phyloP scores from a whole-genome alignment of 2,888 invertebrate genomes.

The Meta bourneti region DNA sequence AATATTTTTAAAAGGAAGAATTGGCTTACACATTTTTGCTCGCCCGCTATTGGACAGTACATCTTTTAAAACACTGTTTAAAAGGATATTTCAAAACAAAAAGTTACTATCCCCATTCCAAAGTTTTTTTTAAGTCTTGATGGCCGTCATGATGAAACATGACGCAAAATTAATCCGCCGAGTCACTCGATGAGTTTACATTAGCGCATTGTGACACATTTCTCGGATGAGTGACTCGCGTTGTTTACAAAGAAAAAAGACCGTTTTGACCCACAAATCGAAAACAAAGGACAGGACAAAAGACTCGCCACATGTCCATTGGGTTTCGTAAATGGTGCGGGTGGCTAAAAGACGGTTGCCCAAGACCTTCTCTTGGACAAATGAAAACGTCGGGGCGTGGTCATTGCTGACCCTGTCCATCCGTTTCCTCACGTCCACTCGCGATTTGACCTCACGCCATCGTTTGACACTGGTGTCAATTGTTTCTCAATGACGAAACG shows the following conservation, averaged over 20 bases:
- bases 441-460: slow-evolving; percentile 42
- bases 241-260: slow-evolving; percentile 60
- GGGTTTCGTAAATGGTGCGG: slow-evolving; percentile 49
- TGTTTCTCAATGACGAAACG: slow-evolving; percentile 1
- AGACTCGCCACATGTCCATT: slow-evolving; percentile 24
- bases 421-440: slow-evolving; percentile 14
- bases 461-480: slow-evolving; percentile 38
- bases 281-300: slow-evolving; percentile 59
- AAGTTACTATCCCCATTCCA: slow-evolving; percentile 31
- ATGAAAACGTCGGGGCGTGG: slow-evolving; percentile 32
- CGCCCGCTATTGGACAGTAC: background rate
- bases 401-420: slow-evolving; percentile 25
- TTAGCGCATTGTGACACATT: slow-evolving; percentile 58
- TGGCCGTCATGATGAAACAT: slow-evolving; percentile 36
- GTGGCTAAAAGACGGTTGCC: slow-evolving; percentile 27
- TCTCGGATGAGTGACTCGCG: slow-evolving; percentile 44
- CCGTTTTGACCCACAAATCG: slow-evolving; percentile 59
- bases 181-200: slow-evolving; percentile 42
- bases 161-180: slow-evolving; percentile 52
- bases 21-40: too few species aligned
- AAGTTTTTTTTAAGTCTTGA: slow-evolving; percentile 6
- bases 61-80: background rate
- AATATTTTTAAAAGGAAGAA: too few species aligned
- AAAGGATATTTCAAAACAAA: slow-evolving; percentile 1
- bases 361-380: slow-evolving; percentile 35